Evolutionary conservation across 2,113 vertebrate genomes (phyloP).

Genomic region (Leptobrachium leishanense): DNA sequence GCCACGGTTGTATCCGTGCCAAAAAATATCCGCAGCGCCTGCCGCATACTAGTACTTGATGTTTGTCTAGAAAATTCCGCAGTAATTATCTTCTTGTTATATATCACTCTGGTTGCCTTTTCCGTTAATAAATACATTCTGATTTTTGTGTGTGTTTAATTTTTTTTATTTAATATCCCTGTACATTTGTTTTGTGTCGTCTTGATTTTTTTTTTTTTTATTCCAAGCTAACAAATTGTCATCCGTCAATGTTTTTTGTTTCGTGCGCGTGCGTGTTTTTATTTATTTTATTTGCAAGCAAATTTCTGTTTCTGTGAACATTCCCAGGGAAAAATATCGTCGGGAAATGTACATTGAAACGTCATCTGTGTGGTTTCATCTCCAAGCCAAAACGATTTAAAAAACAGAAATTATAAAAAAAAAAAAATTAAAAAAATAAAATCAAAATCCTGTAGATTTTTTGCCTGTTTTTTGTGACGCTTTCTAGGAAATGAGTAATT

Average conservation of each 20-base stretch:
- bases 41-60: constrained; percentile 85
- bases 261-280: constrained; percentile 16
- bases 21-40: constrained; percentile 95
- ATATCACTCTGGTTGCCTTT: constrained; percentile 42
- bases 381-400: neutral
- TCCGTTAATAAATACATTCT: constrained; percentile 44
- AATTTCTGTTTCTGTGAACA: neutral
- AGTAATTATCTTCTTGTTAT: constrained; percentile 64
- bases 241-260: constrained; percentile 1
- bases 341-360: neutral
- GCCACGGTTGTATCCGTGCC: constrained; percentile 87
- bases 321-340: constrained; percentile 14
- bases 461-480: no score
- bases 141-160: constrained; percentile 21
- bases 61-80: constrained; percentile 80
- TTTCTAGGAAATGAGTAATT: no score
- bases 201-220: neutral
- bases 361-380: neutral
- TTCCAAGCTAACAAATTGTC: neutral
- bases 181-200: constrained; percentile 3
- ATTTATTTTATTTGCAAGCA: constrained; percentile 44
- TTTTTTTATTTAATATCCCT: neutral
- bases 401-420: no score
- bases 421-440: no score
- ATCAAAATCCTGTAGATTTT: no score